A percentile compares a stretch with the other conserved stretches of the same genome.
These are phyloP conservation scores for Lophius americanus DNA, from an alignment of 2,797 vertebrate genomes.

Conservation along the genomic window DNA sequence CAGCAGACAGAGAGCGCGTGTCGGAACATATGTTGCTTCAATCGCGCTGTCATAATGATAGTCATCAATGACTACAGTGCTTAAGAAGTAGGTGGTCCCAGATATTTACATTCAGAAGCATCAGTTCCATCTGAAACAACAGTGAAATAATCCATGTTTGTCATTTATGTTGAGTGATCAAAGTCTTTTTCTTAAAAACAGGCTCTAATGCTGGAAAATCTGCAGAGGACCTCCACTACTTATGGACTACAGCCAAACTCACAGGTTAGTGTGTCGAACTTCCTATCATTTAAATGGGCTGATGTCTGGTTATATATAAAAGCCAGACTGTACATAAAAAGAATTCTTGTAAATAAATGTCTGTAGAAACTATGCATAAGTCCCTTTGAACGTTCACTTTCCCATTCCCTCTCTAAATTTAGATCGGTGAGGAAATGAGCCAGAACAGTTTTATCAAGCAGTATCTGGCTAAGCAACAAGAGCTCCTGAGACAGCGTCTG, in stretches of 20 bases:
- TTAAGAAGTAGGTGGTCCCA: neutral
- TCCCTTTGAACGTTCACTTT: slow-evolving; percentile 4
- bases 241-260: slow-evolving; percentile 94
- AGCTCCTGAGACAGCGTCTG: slow-evolving; percentile 89
- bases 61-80: neutral
- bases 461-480: slow-evolving; percentile 94
- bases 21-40: no score
- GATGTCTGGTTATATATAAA: slow-evolving; percentile 3
- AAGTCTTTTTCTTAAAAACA: slow-evolving; percentile 58
- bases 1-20: no score
- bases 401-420: slow-evolving; percentile 41
- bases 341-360: neutral
- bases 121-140: neutral
- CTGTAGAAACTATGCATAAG: neutral
- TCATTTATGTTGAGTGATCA: slow-evolving; percentile 11
- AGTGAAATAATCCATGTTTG: neutral
- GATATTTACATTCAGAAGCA: slow-evolving; percentile 2
- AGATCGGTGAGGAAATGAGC: slow-evolving; percentile 97
- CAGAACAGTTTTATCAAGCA: slow-evolving; percentile 96
- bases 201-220: slow-evolving; percentile 94
- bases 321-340: neutral
- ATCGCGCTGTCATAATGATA: no score
- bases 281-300: neutral
- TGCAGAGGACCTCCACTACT: slow-evolving; percentile 91
- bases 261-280: slow-evolving; percentile 78